phyloP scores from a whole-genome alignment of 2,113 vertebrate genomes.

The Dicrurus megarhynchus region DNA sequence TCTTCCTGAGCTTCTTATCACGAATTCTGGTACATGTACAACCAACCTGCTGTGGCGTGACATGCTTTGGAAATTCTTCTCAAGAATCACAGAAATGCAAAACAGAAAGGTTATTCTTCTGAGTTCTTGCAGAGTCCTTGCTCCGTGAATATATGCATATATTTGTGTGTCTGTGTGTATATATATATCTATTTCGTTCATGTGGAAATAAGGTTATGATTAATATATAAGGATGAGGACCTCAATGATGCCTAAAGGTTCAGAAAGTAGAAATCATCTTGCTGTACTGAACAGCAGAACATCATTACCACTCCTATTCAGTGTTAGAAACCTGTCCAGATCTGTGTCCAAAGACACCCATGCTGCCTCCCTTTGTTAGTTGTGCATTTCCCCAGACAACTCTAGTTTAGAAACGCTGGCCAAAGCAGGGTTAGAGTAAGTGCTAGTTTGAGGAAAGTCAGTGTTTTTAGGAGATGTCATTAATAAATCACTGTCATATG shows the following conservation, averaged over 20 bases:
- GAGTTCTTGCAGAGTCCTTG: neutral
- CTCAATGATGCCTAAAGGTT: neutral
- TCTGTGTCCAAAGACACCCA: neutral
- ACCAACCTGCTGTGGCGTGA: neutral
- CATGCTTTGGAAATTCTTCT: neutral
- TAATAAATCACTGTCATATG: neutral
- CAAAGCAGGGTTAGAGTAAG: neutral
- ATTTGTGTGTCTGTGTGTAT: neutral
- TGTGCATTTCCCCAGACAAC: neutral
- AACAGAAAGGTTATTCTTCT: neutral
- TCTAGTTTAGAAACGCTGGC: neutral
- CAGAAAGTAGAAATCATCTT: neutral
- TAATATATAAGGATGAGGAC: neutral
- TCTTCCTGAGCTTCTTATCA: neutral
- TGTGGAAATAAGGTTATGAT: neutral
- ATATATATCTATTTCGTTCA: neutral
- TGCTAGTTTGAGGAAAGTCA: neutral
- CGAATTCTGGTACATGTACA: rapidly evolving
- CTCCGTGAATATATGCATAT: neutral
- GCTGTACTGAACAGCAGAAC: neutral
- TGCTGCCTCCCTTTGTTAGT: neutral
- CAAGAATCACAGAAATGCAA: neutral
- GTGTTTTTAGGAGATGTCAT: neutral
- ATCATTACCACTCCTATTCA: neutral
- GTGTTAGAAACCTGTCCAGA: neutral